Conservation (phyloP, 1,140 invertebrate species). For the Ectropis grisescens region DNA sequence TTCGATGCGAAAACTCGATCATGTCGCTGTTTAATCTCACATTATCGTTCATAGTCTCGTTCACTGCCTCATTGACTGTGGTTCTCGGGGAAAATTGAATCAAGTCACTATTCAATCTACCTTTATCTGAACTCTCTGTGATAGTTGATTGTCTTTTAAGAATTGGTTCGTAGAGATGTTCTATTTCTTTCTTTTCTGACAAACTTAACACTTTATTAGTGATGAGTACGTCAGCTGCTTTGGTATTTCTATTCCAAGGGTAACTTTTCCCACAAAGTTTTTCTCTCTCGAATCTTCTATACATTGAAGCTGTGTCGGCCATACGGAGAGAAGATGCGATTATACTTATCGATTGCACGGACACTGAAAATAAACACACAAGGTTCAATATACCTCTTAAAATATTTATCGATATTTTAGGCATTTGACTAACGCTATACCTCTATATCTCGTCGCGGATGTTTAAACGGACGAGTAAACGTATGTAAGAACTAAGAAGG, state of each 20-base stretch:
- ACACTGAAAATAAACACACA: slow-evolving; percentile 74
- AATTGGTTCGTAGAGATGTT: slow-evolving; percentile 35
- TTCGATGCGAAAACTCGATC: slow-evolving; percentile 49
- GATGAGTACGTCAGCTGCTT: slow-evolving; percentile 6
- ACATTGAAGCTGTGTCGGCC: slow-evolving; percentile 76
- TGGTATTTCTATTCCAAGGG: slow-evolving; percentile 74
- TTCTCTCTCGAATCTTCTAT: slow-evolving; percentile 83
- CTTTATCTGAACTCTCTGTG: slow-evolving; percentile 17
- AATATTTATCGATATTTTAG: too few species aligned
- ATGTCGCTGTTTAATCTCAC: slow-evolving; percentile 35
- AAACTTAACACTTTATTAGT: slow-evolving; percentile 10
- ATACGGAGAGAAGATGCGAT: slow-evolving; percentile 76
- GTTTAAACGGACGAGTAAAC: too few species aligned
- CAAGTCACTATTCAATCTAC: slow-evolving; percentile 35
- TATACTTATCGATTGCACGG: slow-evolving; percentile 75
- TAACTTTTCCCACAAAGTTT: slow-evolving; percentile 78
- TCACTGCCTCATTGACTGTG: too few species aligned
- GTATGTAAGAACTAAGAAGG: too few species aligned
- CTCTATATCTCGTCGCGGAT: too few species aligned
- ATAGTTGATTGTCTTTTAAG: slow-evolving; percentile 21
- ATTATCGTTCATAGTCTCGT: too few species aligned
- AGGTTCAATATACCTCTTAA: too few species aligned
- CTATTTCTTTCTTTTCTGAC: slow-evolving; percentile 14
- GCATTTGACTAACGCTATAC: too few species aligned
- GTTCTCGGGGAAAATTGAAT: slow-evolving; percentile 50